A percentile compares a stretch with the other conserved stretches of the same genome.
These are phyloP conservation scores for Cherax quadricarinatus DNA, from an alignment of 1,140 invertebrate species.

Conservation along the genomic window DNA sequence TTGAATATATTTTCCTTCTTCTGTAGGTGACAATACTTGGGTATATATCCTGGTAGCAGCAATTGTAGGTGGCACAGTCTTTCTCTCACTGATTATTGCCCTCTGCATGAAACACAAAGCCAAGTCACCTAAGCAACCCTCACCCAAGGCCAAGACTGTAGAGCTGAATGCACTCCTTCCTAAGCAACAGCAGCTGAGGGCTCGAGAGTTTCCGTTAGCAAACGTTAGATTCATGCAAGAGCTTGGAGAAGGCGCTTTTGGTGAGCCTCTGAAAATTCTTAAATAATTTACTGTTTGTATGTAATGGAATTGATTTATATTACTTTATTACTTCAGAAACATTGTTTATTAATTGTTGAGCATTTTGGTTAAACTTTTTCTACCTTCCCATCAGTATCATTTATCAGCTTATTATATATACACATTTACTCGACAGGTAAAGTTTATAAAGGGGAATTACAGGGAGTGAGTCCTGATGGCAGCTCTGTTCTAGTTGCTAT, in stretches of 20 bases:
- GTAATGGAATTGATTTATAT: neutral
- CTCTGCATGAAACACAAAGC: slow-evolving; percentile 73
- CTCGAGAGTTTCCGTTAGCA: slow-evolving; percentile 82
- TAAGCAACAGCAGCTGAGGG: slow-evolving; percentile 76
- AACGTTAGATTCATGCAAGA: slow-evolving; percentile 95
- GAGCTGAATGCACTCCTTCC: slow-evolving; percentile 87
- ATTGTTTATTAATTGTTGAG: neutral
- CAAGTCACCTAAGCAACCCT: slow-evolving; percentile 60
- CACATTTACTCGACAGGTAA: slow-evolving; percentile 80
- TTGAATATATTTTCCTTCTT: neutral
- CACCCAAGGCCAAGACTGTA: slow-evolving; percentile 77
- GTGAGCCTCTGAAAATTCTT: slow-evolving; percentile 78
- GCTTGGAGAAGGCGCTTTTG: slow-evolving; percentile 97
- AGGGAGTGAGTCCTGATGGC: slow-evolving; percentile 77
- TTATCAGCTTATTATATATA: neutral
- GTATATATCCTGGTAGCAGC: slow-evolving; percentile 77
- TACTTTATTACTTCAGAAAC: neutral
- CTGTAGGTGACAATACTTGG: slow-evolving; percentile 66
- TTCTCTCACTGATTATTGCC: slow-evolving; percentile 73
- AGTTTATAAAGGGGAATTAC: slow-evolving; percentile 95
- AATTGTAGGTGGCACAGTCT: slow-evolving; percentile 80
- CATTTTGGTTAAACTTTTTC: neutral
- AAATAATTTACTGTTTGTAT: neutral
- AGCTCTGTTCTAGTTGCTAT: slow-evolving; percentile 88
- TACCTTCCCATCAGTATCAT: neutral